phyloP scores from a whole-genome alignment of 2,113 vertebrate species.

The Chlamydotis undulata region DNA sequence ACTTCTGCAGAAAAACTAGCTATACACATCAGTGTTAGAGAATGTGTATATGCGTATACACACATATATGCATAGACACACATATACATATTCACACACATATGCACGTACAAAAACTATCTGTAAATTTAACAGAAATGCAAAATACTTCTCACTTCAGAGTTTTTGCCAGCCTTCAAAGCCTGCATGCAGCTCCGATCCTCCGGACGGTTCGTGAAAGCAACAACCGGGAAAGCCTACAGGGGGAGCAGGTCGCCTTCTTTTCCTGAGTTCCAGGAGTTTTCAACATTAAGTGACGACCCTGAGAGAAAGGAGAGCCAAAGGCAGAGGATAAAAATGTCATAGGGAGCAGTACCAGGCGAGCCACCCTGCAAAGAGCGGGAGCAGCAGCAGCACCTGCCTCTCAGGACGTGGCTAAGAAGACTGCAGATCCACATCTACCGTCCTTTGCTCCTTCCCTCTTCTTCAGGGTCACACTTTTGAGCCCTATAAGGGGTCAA shows the following conservation, averaged over 20 bases:
- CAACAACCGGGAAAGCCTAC: not conserved
- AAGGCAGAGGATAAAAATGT: not conserved
- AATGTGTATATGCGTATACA: not conserved
- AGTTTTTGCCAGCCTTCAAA: not conserved
- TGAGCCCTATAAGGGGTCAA: too few relatives aligned
- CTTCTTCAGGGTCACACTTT: not conserved
- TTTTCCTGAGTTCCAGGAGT: not conserved
- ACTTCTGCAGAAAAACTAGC: not conserved
- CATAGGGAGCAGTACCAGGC: not conserved
- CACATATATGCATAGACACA: too few relatives aligned
- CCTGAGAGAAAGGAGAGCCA: not conserved
- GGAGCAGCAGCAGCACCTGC: not conserved
- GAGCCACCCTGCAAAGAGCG: not conserved
- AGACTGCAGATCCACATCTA: not conserved
- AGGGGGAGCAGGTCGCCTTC: conserved; percentile 42
- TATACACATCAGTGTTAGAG: not conserved
- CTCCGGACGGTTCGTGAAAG: not conserved
- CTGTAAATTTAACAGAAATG: not conserved
- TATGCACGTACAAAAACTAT: not conserved
- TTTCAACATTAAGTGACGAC: not conserved
- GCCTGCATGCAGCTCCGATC: not conserved
- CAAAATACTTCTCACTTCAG: not conserved
- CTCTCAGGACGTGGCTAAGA: not conserved
- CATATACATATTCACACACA: not conserved
- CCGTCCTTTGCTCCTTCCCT: not conserved